phyloP scores from a whole-genome alignment of 2,888 invertebrate genomes.

The Autographa gamma region DNA sequence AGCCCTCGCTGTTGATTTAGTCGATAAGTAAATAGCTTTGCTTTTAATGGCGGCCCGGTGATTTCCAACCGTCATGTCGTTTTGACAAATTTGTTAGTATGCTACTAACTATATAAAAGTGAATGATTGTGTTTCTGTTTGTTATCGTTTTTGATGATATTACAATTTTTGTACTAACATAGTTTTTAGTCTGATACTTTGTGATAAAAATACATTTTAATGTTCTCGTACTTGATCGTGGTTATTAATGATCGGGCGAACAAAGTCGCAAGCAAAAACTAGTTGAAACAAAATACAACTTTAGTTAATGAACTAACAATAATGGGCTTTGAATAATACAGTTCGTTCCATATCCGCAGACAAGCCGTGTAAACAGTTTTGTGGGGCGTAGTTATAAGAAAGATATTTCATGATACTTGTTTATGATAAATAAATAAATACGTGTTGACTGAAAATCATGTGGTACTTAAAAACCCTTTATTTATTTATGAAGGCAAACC shows the following conservation, averaged over 20 bases:
- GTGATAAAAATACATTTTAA: too few relatives aligned
- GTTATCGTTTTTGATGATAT: neutral
- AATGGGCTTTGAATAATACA: too few relatives aligned
- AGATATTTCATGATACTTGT: too few relatives aligned
- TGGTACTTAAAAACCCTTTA: too few relatives aligned
- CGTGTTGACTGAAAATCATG: too few relatives aligned
- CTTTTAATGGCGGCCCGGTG: conserved; percentile 36
- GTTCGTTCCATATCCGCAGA: too few relatives aligned
- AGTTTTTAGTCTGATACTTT: too few relatives aligned
- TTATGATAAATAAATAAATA: too few relatives aligned
- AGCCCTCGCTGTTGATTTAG: conserved; percentile 47
- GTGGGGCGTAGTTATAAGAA: too few relatives aligned
- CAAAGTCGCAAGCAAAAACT: neutral
- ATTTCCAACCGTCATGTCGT: conserved; percentile 28
- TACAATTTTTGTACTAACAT: too few relatives aligned
- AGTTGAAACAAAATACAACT: neutral
- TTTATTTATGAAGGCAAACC: too few relatives aligned
- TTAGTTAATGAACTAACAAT: neutral
- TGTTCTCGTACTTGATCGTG: neutral
- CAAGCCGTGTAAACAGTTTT: too few relatives aligned
- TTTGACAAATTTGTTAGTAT: conserved; percentile 40
- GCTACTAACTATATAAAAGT: neutral
- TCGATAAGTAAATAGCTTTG: conserved; percentile 41
- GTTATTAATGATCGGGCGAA: neutral
- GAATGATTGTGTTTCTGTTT: neutral